Percentiles rank a stretch among this genome's conserved stretches.
Evolutionary conservation across 2,113 vertebrate species (phyloP).

Genomic region (Vulpes vulpes): DNA sequence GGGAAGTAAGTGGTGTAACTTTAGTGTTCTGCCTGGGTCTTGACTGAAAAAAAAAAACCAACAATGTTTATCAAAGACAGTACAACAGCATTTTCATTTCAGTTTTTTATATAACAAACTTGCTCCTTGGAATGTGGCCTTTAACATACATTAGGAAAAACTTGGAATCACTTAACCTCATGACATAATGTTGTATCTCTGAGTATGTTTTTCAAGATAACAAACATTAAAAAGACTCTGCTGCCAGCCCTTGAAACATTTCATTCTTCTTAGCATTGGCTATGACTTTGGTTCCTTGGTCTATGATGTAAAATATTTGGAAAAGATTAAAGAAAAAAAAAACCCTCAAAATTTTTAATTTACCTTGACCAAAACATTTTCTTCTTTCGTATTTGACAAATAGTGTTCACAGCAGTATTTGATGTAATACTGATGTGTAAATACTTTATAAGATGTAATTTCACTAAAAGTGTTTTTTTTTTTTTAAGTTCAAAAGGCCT

Average conservation of each 20-base stretch:
- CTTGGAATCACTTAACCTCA: not conserved
- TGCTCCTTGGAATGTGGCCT: constrained; percentile 24
- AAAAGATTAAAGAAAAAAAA: not conserved
- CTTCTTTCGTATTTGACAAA: not conserved
- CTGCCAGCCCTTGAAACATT: not conserved
- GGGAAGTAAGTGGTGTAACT: not conserved
- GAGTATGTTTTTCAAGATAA: not conserved
- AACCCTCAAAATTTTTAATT: not conserved
- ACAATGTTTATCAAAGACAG: not conserved
- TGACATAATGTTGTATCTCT: not conserved
- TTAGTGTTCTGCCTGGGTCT: not conserved
- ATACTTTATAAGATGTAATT: not conserved
- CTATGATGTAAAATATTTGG: constrained; percentile 43
- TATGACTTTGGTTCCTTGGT: not conserved
- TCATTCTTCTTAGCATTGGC: not conserved
- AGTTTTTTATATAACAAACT: constrained; percentile 37
- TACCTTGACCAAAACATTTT: not conserved
- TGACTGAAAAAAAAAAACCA: not conserved
- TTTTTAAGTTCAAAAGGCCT: constrained; percentile 22
- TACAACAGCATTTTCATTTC: not conserved
- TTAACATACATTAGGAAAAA: not conserved
- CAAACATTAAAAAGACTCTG: not conserved
- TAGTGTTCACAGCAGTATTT: constrained; percentile 17
- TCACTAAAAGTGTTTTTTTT: not conserved
- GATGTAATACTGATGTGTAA: not conserved